Conservation (phyloP, 2,113 vertebrate species). For the Desmodus rotundus region DNA sequence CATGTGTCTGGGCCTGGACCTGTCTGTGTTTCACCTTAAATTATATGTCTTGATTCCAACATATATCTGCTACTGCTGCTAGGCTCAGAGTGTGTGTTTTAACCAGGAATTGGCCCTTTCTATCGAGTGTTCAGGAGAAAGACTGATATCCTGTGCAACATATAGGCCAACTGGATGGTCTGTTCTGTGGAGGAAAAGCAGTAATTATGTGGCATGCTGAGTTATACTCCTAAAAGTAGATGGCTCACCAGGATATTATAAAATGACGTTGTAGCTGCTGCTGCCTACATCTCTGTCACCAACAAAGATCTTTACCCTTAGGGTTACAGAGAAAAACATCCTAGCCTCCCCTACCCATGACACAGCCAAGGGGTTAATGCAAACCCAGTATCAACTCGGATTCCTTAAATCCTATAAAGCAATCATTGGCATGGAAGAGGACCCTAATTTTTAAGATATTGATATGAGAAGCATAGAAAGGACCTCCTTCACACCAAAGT, state of each 20-base stretch:
- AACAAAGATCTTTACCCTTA: not conserved
- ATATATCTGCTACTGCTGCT: not conserved
- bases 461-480: not conserved
- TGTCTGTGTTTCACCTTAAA: not conserved
- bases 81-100: not conserved
- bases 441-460: not conserved
- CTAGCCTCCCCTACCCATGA: not conserved
- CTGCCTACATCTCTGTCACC: not conserved
- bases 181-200: not conserved
- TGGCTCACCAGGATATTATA: not conserved
- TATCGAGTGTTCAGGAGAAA: not conserved
- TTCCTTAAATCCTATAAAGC: not conserved
- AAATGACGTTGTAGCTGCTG: not conserved
- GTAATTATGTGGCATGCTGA: not conserved
- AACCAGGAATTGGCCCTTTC: not conserved
- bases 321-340: not conserved
- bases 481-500: not conserved
- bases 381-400: not conserved
- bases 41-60: not conserved
- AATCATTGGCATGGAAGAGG: not conserved
- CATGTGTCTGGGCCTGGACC: not conserved
- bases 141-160: not conserved
- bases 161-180: not conserved
- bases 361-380: not conserved
- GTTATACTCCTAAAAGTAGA: not conserved